Evolutionary conservation across 53 echinoderm and acorn worm genomes (phyloP).

Genomic region (Temnopleurus reevesii): DNA sequence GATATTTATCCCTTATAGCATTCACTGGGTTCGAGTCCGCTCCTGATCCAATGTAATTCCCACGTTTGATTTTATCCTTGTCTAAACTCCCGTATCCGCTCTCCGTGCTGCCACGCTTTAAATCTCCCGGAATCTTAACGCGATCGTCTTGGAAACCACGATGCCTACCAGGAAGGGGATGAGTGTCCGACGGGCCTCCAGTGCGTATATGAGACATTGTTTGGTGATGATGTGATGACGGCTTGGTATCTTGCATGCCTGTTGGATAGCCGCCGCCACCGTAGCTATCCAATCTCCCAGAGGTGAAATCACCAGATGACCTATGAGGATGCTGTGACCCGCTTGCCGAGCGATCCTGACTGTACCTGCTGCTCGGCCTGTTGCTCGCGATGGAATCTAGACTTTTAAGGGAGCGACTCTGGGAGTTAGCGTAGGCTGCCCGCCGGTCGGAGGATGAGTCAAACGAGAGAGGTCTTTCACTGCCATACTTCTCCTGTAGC

Average conservation of each 20-base stretch:
- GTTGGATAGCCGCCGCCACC: constrained; percentile 5
- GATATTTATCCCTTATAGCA: constrained; percentile 72
- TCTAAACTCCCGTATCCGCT: constrained; percentile 79
- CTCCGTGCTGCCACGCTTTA: constrained; percentile 70
- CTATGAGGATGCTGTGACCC: constrained; percentile 26
- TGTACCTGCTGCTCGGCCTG: constrained; percentile 28
- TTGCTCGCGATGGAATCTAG: constrained; percentile 55
- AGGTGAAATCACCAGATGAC: constrained; percentile 53
- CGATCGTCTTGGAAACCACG: constrained; percentile 55
- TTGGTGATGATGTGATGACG: constrained; percentile 15
- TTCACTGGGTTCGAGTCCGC: constrained; percentile 53
- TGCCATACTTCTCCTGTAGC: constrained; percentile 62
- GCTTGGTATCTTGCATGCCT: constrained; percentile 23
- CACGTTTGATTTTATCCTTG: constrained; percentile 56
- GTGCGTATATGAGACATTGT: constrained; percentile 36
- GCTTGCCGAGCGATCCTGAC: constrained; percentile 38
- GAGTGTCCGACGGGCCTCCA: constrained; percentile 9
- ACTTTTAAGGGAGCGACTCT: constrained; percentile 59
- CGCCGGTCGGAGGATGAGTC: constrained; percentile 62
- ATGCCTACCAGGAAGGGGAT: neutral
- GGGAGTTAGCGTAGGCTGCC: constrained; percentile 35
- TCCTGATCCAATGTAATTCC: constrained; percentile 47
- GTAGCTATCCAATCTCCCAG: constrained; percentile 6
- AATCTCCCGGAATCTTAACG: constrained; percentile 35
- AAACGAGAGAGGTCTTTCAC: constrained; percentile 64